phyloP scores from a whole-genome alignment of 2,113 vertebrate genomes.

The Neolamprologus longior region DNA sequence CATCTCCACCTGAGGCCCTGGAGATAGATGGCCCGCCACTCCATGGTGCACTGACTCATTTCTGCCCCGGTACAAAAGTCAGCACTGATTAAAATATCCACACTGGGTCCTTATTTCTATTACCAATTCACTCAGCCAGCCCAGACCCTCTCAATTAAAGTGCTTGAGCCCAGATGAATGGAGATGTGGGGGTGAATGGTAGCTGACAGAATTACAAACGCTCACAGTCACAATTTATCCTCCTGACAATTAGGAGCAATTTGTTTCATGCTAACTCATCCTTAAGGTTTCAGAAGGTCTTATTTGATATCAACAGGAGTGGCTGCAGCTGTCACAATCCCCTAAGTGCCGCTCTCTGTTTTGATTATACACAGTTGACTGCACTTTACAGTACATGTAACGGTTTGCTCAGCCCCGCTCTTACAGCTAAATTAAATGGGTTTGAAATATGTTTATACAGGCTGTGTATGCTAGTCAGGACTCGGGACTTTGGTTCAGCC shows the following conservation, averaged over 20 bases:
- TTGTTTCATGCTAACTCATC: slow-evolving; percentile 69
- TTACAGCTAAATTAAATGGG: not conserved
- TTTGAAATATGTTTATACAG: not conserved
- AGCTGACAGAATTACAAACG: slow-evolving; percentile 65
- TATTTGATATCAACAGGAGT: slow-evolving; percentile 47
- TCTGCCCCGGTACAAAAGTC: slow-evolving; percentile 55
- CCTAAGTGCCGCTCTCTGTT: slow-evolving; percentile 18
- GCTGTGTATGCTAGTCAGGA: not conserved
- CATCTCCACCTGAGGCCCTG: slow-evolving; percentile 34
- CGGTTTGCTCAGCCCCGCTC: not conserved
- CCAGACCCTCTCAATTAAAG: slow-evolving; percentile 65
- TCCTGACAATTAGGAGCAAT: slow-evolving; percentile 69
- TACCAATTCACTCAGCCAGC: slow-evolving; percentile 53
- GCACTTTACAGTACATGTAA: slow-evolving; percentile 30
- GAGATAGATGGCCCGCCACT: slow-evolving; percentile 53
- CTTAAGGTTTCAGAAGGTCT: slow-evolving; percentile 56
- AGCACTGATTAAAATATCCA: slow-evolving; percentile 72
- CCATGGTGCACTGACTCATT: slow-evolving; percentile 23
- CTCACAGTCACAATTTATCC: slow-evolving; percentile 67
- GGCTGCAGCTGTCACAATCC: slow-evolving; percentile 36
- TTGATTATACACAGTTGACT: slow-evolving; percentile 44
- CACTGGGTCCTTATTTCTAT: slow-evolving; percentile 64
- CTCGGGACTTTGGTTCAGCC: not conserved
- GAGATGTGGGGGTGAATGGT: slow-evolving; percentile 48
- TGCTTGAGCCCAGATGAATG: slow-evolving; percentile 48